Evolutionary conservation across 2,888 invertebrate species (phyloP).

Genomic region (Caenorhabditis sinica): DNA sequence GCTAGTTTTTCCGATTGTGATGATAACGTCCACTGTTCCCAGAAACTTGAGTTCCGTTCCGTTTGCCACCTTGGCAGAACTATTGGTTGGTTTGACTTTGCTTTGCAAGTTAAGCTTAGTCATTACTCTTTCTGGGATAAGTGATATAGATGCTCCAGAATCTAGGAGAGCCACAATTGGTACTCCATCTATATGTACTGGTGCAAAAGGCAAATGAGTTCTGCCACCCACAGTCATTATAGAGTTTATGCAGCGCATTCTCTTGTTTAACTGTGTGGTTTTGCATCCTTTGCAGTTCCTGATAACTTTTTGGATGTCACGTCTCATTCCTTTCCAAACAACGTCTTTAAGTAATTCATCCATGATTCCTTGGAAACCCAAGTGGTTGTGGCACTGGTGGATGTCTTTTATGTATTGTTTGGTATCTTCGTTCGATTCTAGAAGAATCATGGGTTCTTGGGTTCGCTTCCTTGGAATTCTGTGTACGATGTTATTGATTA

Average conservation of each 20-base stretch:
- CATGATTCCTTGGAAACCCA: not conserved
- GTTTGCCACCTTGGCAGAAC: slow-evolving; percentile 25
- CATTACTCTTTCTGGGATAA: slow-evolving; percentile 10
- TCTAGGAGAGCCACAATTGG: slow-evolving; percentile 30
- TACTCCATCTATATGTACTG: slow-evolving; percentile 12
- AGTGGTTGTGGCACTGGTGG: not conserved
- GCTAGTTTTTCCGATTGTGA: slow-evolving; percentile 12
- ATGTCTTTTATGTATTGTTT: not conserved
- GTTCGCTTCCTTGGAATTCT: not conserved
- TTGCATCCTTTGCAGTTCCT: not conserved
- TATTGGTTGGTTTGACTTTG: not conserved
- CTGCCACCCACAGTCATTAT: slow-evolving; percentile 17
- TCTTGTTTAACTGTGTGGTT: too few relatives aligned
- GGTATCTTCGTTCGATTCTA: not conserved
- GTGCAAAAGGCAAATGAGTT: slow-evolving; percentile 25
- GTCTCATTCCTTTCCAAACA: slow-evolving; percentile 18
- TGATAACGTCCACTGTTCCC: not conserved
- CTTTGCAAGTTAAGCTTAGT: not conserved
- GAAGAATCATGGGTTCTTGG: not conserved
- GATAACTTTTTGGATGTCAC: not conserved
- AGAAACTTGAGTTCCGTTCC: not conserved
- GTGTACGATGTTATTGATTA: not conserved
- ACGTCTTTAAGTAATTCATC: not conserved
- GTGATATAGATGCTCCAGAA: slow-evolving; percentile 28
- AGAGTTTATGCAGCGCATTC: not conserved